Conservation (phyloP, 2,113 vertebrate genomes). For the Gadus macrocephalus region DNA sequence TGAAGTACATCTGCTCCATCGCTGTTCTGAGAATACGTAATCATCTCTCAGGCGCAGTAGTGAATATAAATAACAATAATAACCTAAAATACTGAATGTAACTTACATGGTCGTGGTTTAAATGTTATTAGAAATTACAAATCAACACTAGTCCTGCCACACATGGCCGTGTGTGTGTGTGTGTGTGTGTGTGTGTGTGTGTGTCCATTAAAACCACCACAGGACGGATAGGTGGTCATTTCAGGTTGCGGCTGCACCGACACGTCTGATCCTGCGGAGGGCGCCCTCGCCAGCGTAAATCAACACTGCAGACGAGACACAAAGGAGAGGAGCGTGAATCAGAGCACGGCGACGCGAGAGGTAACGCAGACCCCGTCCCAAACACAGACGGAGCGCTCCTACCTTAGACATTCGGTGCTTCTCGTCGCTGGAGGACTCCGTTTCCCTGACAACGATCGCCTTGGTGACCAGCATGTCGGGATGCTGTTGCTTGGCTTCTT, state of each 20-base stretch:
- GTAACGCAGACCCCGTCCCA: background rate
- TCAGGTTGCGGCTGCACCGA: conserved; percentile 40
- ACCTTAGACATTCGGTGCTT: conserved; percentile 86
- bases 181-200: conserved; percentile 5
- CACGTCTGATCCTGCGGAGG: conserved; percentile 53
- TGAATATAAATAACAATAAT: background rate
- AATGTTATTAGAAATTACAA: too few species aligned
- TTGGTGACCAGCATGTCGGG: conserved; percentile 99
- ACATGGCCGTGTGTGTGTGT: background rate
- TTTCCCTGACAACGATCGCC: conserved; percentile 98
- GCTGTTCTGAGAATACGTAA: conserved; percentile 3
- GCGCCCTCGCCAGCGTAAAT: conserved; percentile 47
- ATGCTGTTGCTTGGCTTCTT: conserved; percentile 97
- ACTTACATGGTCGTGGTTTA: too few species aligned
- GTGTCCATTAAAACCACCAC: conserved; percentile 15
- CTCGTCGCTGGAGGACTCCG: conserved; percentile 89
- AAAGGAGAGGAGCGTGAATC: background rate
- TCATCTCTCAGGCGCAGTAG: conserved; percentile 1
- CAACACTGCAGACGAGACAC: conserved; percentile 58
- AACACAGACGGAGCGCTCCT: conserved; percentile 1
- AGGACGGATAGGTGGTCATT: conserved; percentile 28
- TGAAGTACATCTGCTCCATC: background rate
- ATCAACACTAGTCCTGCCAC: too few species aligned
- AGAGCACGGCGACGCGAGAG: background rate
- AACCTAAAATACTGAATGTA: conserved; percentile 4